Conservation (phyloP, 1,140 invertebrate species). For the Caenorhabditis tropicalis region DNA sequence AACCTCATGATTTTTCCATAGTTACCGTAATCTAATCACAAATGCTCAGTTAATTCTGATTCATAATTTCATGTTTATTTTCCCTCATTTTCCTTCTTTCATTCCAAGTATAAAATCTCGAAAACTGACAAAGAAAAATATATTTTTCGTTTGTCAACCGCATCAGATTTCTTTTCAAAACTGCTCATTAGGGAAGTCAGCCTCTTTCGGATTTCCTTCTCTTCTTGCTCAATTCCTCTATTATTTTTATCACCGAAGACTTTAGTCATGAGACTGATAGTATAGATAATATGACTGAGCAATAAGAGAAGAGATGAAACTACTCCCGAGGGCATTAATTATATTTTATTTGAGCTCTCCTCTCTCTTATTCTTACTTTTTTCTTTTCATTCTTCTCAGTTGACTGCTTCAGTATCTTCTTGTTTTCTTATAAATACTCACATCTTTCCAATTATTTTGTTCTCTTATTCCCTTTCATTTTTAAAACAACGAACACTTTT, state of each 20-base stretch:
- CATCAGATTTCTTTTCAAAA: background rate
- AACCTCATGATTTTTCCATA: too few relatives aligned
- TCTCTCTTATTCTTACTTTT: background rate
- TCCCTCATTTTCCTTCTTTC: background rate
- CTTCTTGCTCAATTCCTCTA: background rate
- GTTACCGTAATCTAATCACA: background rate
- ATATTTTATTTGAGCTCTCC: conserved; percentile 30
- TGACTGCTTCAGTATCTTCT: background rate
- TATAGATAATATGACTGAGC: background rate
- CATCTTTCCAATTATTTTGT: background rate
- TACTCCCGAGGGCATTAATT: conserved; percentile 10
- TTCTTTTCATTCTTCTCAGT: background rate
- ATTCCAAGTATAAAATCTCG: too few relatives aligned
- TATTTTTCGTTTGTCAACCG: too few relatives aligned
- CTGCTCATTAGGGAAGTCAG: background rate
- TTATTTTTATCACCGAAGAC: too few relatives aligned
- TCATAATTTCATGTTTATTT: background rate
- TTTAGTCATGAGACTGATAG: background rate
- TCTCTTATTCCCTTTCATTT: background rate
- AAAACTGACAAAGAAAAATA: too few relatives aligned
- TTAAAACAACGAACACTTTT: too few relatives aligned
- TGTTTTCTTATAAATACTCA: background rate
- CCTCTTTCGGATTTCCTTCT: background rate
- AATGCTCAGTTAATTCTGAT: background rate
- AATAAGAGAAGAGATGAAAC: background rate